These are phyloP conservation scores for Agelastica alni DNA, from an alignment of 2,888 invertebrate species.

Conservation along the genomic window DNA sequence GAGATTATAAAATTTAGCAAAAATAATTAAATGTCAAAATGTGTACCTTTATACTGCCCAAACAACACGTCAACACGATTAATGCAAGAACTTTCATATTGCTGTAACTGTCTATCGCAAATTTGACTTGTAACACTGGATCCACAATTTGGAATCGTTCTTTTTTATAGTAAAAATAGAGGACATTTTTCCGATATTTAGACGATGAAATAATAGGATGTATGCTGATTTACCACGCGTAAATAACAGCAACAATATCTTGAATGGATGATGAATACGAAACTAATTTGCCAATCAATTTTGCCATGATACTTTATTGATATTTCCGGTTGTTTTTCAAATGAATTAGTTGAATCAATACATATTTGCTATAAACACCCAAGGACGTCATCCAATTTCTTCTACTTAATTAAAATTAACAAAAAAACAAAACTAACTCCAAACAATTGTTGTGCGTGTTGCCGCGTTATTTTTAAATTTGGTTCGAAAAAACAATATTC, in stretches of 20 bases:
- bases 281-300: conserved; percentile 42
- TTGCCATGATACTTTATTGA: conserved; percentile 24
- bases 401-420: not conserved
- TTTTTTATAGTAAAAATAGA: conserved; percentile 25
- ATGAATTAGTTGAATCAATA: conserved; percentile 1
- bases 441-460: no score
- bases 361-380: not conserved
- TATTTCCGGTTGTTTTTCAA: conserved; percentile 17
- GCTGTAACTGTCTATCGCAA: not conserved
- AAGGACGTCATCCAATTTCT: not conserved
- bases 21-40: no score
- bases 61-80: no score
- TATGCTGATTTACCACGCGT: conserved; percentile 41
- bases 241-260: conserved; percentile 32
- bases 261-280: conserved; percentile 29
- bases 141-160: conserved; percentile 6
- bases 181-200: no score
- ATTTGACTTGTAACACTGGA: not conserved
- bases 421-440: no score
- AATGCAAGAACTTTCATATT: no score
- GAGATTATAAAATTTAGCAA: no score
- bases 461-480: no score
- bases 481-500: no score
- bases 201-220: conserved; percentile 47
- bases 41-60: no score